These are phyloP conservation scores for Pithys albifrons DNA, from an alignment of 2,113 vertebrate genomes.

Conservation along the genomic window DNA sequence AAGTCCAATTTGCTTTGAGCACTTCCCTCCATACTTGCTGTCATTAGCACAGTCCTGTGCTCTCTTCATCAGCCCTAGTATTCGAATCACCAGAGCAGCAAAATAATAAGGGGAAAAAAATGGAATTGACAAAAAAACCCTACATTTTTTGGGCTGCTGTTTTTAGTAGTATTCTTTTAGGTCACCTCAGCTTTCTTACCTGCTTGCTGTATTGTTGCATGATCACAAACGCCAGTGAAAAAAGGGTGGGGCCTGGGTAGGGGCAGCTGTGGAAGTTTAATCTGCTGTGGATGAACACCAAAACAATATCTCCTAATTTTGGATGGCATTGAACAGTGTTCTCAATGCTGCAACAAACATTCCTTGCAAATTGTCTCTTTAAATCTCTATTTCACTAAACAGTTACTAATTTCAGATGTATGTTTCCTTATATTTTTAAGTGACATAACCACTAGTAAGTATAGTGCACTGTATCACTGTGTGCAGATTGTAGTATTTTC, in stretches of 20 bases:
- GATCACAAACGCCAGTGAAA: background rate
- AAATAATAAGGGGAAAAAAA: background rate
- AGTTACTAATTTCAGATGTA: background rate
- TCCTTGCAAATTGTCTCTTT: background rate
- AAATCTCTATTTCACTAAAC: background rate
- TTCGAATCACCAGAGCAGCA: background rate
- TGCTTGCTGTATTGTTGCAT: background rate
- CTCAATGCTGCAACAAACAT: background rate
- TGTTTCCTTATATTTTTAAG: background rate
- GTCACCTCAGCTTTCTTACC: background rate
- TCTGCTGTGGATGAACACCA: background rate
- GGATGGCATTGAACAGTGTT: background rate
- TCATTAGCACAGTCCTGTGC: background rate
- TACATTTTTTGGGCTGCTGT: background rate
- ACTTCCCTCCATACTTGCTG: background rate
- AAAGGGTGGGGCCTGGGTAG: background rate
- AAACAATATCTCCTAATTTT: background rate
- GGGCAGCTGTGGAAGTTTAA: background rate
- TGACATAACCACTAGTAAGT: background rate
- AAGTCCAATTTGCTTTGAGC: rapidly evolving
- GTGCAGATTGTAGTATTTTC: background rate
- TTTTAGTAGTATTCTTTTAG: background rate
- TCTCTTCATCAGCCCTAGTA: background rate
- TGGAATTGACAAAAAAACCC: background rate
- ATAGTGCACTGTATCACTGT: background rate